These are phyloP conservation scores for Nysson spinosus DNA, from an alignment of 2,888 invertebrate species.

Conservation along the genomic window DNA sequence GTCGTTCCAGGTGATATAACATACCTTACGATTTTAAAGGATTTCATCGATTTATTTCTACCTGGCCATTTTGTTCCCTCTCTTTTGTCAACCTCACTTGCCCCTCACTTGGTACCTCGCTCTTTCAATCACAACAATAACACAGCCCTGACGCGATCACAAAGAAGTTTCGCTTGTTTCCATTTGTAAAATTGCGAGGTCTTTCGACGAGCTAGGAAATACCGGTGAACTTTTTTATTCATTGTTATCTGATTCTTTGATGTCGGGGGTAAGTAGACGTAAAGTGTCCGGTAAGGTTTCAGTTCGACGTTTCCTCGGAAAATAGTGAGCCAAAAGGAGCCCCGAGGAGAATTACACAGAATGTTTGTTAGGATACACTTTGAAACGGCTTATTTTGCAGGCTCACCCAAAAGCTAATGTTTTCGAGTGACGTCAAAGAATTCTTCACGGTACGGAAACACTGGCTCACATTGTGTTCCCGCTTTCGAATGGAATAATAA, in stretches of 20 bases:
- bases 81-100: neutral
- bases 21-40: no score
- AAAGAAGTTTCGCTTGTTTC: constrained; percentile 12
- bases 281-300: constrained; percentile 20
- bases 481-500: no score
- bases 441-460: no score
- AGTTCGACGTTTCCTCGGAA: constrained; percentile 6
- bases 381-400: no score
- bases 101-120: neutral
- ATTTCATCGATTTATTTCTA: neutral
- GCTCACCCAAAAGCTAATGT: no score
- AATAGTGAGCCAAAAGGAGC: neutral
- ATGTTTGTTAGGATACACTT: constrained; percentile 10
- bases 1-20: no score
- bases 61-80: neutral
- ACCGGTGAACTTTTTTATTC: constrained; percentile 26
- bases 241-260: constrained; percentile 33
- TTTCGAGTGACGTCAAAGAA: no score
- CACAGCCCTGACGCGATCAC: constrained; percentile 14
- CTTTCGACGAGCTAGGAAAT: neutral
- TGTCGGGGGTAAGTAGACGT: constrained; percentile 15
- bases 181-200: constrained; percentile 21
- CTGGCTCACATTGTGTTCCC: no score
- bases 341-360: neutral
- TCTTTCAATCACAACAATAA: constrained; percentile 17